These are phyloP conservation scores for Cataglyphis cursor DNA, from an alignment of 2,888 invertebrate species.

Conservation along the genomic window DNA sequence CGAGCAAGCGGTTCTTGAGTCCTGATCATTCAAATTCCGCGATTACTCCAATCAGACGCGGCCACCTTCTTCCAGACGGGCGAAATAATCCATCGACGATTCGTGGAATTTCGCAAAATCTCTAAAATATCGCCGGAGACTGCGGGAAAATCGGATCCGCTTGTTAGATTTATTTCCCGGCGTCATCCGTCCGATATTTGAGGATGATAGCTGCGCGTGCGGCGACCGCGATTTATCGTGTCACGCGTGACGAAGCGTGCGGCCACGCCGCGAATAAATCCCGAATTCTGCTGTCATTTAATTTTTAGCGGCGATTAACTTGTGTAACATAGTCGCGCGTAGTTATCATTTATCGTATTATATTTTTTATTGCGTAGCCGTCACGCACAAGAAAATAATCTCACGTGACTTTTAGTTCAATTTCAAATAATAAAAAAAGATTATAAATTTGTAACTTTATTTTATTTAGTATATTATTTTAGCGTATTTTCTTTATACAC, in stretches of 20 bases:
- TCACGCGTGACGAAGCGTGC: slow-evolving; percentile 47
- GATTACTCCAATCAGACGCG: background rate
- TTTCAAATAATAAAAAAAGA: background rate
- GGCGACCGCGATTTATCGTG: slow-evolving; percentile 42
- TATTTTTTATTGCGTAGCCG: background rate
- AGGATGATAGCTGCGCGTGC: slow-evolving; percentile 32
- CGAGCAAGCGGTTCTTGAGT: slow-evolving; percentile 46
- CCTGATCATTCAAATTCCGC: slow-evolving; percentile 17
- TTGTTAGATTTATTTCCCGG: slow-evolving; percentile 26
- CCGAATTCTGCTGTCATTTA: slow-evolving; percentile 49
- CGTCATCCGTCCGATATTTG: slow-evolving; percentile 43
- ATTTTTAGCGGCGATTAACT: background rate
- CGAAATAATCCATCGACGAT: slow-evolving; percentile 18
- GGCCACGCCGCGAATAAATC: slow-evolving; percentile 26
- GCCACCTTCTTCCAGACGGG: background rate
- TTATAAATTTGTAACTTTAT: background rate
- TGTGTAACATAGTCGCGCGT: background rate
- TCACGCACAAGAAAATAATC: background rate
- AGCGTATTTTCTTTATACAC: background rate
- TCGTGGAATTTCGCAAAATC: background rate
- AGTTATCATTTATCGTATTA: background rate
- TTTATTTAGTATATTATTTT: background rate
- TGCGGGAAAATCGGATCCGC: slow-evolving; percentile 9
- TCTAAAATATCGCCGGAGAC: background rate
- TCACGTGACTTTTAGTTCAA: background rate